Evolutionary conservation across 1,140 invertebrate species (phyloP).

Genomic region (Neodiprion lecontei): DNA sequence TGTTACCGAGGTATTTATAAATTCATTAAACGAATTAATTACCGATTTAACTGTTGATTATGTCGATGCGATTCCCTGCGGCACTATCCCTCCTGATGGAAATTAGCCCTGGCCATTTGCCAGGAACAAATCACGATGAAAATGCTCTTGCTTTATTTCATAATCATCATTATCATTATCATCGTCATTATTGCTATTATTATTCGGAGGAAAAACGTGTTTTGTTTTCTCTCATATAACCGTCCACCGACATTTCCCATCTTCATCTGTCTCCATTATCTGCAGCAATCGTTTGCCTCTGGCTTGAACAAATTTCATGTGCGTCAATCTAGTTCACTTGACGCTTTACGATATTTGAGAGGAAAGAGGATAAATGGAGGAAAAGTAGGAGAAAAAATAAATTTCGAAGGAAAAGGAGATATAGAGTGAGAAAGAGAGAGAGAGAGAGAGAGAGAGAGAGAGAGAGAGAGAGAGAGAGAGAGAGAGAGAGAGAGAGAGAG

Average conservation of each 20-base stretch:
- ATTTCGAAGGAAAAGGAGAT: no score
- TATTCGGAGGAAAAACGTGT: no score
- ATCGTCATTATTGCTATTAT: no score
- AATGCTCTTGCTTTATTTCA: not conserved
- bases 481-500: not conserved
- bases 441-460: no score
- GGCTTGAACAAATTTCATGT: not conserved
- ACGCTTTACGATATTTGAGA: not conserved
- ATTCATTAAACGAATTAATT: slow-evolving; percentile 8
- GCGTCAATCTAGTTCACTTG: not conserved
- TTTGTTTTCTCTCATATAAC: no score
- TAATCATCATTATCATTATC: no score
- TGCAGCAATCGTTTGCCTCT: not conserved
- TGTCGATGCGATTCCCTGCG: not conserved
- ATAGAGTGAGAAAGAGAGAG: no score
- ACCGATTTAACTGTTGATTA: slow-evolving; percentile 5
- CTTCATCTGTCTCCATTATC: no score
- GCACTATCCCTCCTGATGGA: not conserved
- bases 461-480: no score
- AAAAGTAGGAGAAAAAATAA: no score
- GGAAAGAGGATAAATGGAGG: no score
- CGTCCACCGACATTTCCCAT: no score
- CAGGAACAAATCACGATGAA: not conserved
- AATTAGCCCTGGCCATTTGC: not conserved
- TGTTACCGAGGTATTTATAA: not conserved